Evolutionary conservation across 2,888 invertebrate species (phyloP), one percentile per base, ranked within the genome.

Genomic region (Limenitis arthemis): DNA sequence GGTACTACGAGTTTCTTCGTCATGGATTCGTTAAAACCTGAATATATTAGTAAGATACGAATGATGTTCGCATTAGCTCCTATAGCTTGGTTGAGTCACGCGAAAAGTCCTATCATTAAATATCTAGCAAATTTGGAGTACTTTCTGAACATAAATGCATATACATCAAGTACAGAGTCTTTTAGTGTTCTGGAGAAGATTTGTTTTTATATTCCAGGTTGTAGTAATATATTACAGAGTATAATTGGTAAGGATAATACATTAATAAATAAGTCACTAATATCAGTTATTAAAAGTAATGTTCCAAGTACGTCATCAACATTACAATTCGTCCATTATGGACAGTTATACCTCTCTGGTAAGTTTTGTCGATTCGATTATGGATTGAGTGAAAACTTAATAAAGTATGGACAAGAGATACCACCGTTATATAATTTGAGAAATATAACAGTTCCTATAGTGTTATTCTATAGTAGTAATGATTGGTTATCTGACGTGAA

Each of bases 1-100:
- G 93, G 93, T 0, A 88, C 89, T 0, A 90, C 90, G 0, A 68
- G 73, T 40, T 89, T 89, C 63, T 90, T 84, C 61, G 89, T 89
- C 0, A 77, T 90, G 82, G 75, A 78, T 8, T 82, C 88, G 0
- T 73, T 86, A 61, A 77, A 68, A 44, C 88, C 89, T 0, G 86
- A 88, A 47, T 90, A 89, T 63, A 89, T 89, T 61, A 51, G 65
- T 0, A 90, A 89, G 70, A 74, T 91, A 1, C 78, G 75, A 50
- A 69, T 84, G 9, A 88, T 88, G 85, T 80, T 88, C 48, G 79
- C 88, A 0, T 57, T 91, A 39, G 89, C 90, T 0, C 91, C 91
- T 0, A 84, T 90, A 0, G 88, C 89, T 5, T 89, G 84, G 70
- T 75, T 87, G 73, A 63, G 70, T 5, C 67, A 87, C 51, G 79